Percentiles rank a stretch among this genome's conserved stretches.
phyloP scores from a whole-genome alignment of 2,113 vertebrate genomes.

The Pluvianellus socialis region DNA sequence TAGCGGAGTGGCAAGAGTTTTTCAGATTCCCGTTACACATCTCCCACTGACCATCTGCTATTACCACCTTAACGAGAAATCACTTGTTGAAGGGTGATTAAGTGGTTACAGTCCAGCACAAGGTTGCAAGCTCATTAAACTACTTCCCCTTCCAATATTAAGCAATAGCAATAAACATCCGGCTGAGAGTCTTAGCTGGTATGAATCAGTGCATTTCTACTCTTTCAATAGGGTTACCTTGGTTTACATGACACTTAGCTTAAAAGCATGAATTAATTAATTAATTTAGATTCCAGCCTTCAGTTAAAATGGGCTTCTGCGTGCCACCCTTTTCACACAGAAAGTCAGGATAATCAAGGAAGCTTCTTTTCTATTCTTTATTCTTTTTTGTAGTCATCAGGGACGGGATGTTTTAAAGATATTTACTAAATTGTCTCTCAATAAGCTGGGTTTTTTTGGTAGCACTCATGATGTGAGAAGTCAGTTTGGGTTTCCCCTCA shows the following conservation, averaged over 20 bases:
- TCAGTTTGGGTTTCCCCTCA: background rate
- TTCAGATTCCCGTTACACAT: background rate
- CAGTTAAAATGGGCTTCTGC: background rate
- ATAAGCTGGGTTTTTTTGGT: background rate
- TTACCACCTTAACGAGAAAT: constrained; percentile 2
- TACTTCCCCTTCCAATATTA: background rate
- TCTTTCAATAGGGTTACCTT: background rate
- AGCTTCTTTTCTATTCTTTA: background rate
- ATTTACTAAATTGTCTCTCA: background rate
- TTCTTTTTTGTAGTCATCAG: background rate
- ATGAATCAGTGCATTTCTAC: background rate
- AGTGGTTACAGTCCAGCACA: background rate
- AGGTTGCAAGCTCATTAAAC: constrained; percentile 7
- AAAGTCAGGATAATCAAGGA: background rate
- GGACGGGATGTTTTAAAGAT: background rate
- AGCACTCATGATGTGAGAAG: background rate
- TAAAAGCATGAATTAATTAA: background rate
- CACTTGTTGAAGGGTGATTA: constrained; percentile 39
- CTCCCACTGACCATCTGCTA: background rate
- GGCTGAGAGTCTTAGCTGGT: background rate
- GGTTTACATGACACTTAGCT: background rate
- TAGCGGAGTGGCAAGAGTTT: background rate
- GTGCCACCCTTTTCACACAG: background rate
- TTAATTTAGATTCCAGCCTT: background rate
- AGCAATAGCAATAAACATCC: background rate